phyloP scores from a whole-genome alignment of 2,888 invertebrate species.

The Apocheima hispidaria region DNA sequence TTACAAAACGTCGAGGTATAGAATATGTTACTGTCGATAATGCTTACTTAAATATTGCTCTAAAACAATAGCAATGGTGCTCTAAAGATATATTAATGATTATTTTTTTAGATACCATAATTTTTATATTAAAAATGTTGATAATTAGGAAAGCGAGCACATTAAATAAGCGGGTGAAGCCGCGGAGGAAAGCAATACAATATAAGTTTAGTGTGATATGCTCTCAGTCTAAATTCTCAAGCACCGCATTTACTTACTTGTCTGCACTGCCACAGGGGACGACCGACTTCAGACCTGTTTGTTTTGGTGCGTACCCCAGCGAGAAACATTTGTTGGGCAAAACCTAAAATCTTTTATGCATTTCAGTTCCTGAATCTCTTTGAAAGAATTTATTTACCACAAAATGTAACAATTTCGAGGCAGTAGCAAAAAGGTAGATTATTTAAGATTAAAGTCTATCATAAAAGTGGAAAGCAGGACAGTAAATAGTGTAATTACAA shows the following conservation, averaged over 20 bases:
- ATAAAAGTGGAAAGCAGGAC: no score
- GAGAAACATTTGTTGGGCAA: constrained; percentile 22
- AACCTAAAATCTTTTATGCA: constrained; percentile 13
- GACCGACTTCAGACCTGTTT: constrained; percentile 44
- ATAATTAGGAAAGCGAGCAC: no score
- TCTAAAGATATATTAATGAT: no score
- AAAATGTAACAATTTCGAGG: not conserved
- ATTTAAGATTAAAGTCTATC: no score
- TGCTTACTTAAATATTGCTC: no score
- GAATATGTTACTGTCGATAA: no score
- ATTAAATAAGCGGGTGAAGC: no score
- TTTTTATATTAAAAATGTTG: no score
- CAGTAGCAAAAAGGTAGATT: not conserved
- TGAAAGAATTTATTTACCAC: not conserved
- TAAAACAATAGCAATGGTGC: no score
- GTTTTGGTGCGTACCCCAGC: constrained; percentile 34
- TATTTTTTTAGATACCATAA: no score
- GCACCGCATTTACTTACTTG: constrained; percentile 32
- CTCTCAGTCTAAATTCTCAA: constrained; percentile 6
- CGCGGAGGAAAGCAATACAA: not conserved
- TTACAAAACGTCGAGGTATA: no score
- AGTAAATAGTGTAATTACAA: no score
- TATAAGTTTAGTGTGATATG: not conserved
- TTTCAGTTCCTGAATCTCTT: not conserved
- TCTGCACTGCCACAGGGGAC: constrained; percentile 36